Evolutionary conservation across 1,140 invertebrate species (phyloP).

Genomic region (Maniola jurtina): DNA sequence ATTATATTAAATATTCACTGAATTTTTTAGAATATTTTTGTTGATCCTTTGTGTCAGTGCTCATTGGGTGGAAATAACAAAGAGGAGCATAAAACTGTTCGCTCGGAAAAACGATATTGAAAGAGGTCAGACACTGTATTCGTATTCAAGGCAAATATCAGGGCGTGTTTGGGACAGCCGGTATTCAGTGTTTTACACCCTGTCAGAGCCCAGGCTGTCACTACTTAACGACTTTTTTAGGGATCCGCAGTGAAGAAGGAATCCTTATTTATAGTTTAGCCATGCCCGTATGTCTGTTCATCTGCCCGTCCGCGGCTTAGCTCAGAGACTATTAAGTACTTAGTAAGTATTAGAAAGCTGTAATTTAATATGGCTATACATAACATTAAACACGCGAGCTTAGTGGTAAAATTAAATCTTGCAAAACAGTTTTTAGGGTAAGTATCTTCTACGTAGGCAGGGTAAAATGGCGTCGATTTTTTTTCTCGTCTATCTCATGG

Average conservation of each 20-base stretch:
- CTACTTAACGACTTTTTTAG: constrained; percentile 17
- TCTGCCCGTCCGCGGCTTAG: too few relatives aligned
- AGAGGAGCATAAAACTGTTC: constrained; percentile 71
- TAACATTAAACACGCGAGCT: too few relatives aligned
- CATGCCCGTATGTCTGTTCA: too few relatives aligned
- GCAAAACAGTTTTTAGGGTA: too few relatives aligned
- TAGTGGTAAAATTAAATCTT: too few relatives aligned
- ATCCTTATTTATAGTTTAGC: too few relatives aligned
- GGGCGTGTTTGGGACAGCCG: constrained; percentile 54
- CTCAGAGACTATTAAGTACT: too few relatives aligned
- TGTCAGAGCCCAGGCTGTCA: constrained; percentile 35
- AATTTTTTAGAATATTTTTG: constrained; percentile 6
- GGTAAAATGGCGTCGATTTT: too few relatives aligned
- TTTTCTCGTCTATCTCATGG: too few relatives aligned
- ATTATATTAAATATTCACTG: background rate
- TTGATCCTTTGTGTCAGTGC: constrained; percentile 33
- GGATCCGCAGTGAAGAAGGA: background rate
- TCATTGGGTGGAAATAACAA: constrained; percentile 75
- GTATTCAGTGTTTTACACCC: constrained; percentile 54
- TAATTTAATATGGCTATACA: too few relatives aligned
- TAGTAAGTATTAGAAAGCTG: too few relatives aligned
- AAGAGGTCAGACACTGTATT: constrained; percentile 49
- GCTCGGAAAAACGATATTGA: constrained; percentile 74
- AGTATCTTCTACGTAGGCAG: too few relatives aligned
- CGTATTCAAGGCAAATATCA: constrained; percentile 61